Base-by-base conservation (phyloP, 2,797 vertebrate species). In the Loris lydekkerianus region DNA sequence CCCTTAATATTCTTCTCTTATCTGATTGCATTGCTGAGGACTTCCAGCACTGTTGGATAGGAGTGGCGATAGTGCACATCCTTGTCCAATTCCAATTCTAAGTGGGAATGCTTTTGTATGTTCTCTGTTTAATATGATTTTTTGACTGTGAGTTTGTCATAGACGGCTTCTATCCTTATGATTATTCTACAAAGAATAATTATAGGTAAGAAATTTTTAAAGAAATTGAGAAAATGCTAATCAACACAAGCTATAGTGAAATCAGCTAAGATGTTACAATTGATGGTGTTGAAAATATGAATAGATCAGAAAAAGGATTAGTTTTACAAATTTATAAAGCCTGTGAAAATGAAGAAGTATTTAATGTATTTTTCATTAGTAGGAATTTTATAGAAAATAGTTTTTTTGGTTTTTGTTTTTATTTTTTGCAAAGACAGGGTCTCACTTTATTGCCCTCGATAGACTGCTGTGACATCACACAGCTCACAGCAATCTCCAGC, bases 191-290 rank as follows among this genome's bases (percentile, higher is more conserved):
- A 14, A 34, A 5, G 11, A 78, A 81, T 13, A 91, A 49, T 10
- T 37, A 31, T 0, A 77, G 21, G 21, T 2, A 89, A 82, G 34
- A n/a, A 10, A 15, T 60, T 65, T 94, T 72, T 86, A 63, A 89
- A 81, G 49, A 87, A 83, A 7, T 67, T 77, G n/a, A 73, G 40
- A 88, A 95, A 94, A 85, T 7, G 29, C 20, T 56, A 70, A 89
- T 67, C 10, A 60, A 4, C 34, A 85, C 14, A 83, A 27, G 34
- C 2, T 18, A 31, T 73, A 53, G 10, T 46, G 3, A 10, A 65
- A 63, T 93, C 20, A 77, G 31, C 76, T 60, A 73, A 75, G n/a
- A 65, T 65, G 9, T 87, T 90, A 34, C 18, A 94, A 77, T 3
- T 78, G 40, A 73, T 61, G 21, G 29, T 67, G 15, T 77, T 5